Evolutionary conservation across 1,140 invertebrate species (phyloP).

Genomic region (Diorhabda sublineata): DNA sequence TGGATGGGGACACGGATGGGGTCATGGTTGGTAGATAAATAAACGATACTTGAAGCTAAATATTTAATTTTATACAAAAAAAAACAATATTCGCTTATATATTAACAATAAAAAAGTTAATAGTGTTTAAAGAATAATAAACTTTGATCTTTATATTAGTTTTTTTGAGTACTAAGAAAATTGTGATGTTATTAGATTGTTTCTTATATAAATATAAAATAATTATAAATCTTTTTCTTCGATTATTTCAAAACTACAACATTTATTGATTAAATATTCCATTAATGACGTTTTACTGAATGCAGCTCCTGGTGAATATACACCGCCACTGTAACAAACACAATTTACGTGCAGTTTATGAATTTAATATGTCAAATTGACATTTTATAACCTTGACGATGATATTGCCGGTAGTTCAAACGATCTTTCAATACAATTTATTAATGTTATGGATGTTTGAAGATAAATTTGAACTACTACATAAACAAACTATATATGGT

Average conservation of each 20-base stretch:
- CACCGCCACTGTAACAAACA: constrained; percentile 53
- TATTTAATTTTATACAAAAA: background rate
- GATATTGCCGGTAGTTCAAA: too few species aligned
- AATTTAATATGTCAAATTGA: background rate
- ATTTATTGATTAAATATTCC: constrained; percentile 55
- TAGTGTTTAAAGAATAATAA: too few species aligned
- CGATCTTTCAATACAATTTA: too few species aligned
- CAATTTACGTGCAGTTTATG: background rate
- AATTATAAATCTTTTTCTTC: constrained; percentile 42
- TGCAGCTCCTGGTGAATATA: constrained; percentile 56
- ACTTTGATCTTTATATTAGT: too few species aligned
- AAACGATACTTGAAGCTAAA: background rate
- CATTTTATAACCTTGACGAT: background rate
- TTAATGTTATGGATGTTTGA: too few species aligned
- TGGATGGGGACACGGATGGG: constrained; percentile 3
- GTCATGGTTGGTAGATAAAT: constrained; percentile 8
- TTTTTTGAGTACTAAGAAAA: background rate
- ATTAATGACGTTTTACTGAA: constrained; percentile 62
- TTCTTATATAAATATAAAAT: background rate
- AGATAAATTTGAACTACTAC: too few species aligned
- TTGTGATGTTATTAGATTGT: background rate
- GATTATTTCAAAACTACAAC: constrained; percentile 56
- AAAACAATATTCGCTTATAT: background rate
- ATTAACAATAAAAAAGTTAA: too few species aligned
- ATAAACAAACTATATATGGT: too few species aligned